phyloP scores from a whole-genome alignment of 2,113 vertebrate genomes.

The Tragelaphus strepsiceros region DNA sequence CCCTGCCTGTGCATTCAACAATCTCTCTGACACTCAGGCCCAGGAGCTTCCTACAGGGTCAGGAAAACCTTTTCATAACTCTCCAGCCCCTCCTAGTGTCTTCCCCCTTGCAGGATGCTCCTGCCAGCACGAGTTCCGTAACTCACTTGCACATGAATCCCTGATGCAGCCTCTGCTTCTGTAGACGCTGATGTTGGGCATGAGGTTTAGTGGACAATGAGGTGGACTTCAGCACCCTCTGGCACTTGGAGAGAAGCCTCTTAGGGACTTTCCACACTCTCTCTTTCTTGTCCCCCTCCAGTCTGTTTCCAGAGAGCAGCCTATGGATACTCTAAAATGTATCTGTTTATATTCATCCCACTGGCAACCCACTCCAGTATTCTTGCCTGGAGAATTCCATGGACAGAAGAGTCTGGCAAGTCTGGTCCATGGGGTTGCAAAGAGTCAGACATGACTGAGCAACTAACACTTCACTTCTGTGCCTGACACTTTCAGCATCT shows the following conservation, averaged over 20 bases:
- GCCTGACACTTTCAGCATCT: background rate
- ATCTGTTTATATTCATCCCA: background rate
- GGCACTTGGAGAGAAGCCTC: background rate
- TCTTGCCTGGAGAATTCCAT: background rate
- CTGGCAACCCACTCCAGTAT: background rate
- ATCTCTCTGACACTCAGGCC: background rate
- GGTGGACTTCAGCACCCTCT: background rate
- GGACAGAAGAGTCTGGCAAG: background rate
- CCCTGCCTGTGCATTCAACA: too few species aligned
- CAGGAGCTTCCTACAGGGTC: background rate
- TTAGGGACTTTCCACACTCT: fast-evolving
- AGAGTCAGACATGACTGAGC: background rate
- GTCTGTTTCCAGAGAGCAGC: background rate
- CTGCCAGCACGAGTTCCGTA: fast-evolving
- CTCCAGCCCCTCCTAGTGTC: too few species aligned
- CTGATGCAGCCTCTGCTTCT: background rate
- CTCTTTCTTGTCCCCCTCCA: background rate
- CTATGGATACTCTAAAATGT: background rate
- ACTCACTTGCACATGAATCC: background rate
- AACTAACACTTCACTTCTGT: background rate
- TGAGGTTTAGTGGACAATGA: background rate
- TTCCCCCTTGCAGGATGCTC: fast-evolving
- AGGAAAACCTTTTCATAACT: background rate
- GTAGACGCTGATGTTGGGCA: fast-evolving
- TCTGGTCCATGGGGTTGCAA: background rate